Evolutionary conservation across 2,888 invertebrate species (phyloP).

Genomic region (Hymenopus coronatus): DNA sequence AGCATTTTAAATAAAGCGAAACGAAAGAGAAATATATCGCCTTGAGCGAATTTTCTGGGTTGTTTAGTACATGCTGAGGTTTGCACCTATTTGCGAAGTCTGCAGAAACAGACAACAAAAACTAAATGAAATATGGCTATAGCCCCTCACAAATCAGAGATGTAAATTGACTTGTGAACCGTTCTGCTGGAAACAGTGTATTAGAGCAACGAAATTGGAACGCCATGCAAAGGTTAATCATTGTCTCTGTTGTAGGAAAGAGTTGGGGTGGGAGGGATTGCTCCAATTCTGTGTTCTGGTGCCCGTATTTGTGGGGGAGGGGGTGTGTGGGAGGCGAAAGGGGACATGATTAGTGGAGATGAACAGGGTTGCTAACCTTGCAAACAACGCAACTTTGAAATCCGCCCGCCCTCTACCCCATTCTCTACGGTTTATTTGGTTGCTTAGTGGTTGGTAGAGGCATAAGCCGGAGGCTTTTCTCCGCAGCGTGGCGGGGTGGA

Average conservation of each 20-base stretch:
- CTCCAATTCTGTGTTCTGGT: background rate
- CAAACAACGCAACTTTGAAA: background rate
- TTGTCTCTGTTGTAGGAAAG: background rate
- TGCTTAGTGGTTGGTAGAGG: background rate
- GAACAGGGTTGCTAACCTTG: background rate
- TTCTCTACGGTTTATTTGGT: background rate
- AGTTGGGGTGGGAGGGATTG: background rate
- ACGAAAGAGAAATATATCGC: background rate
- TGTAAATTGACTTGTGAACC: slow-evolving; percentile 1
- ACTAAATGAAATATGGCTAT: background rate
- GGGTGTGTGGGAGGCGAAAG: background rate
- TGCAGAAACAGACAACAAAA: background rate
- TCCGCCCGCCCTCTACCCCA: background rate
- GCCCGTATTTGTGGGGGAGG: background rate
- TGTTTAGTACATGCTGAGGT: background rate
- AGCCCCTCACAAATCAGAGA: slow-evolving; percentile 3
- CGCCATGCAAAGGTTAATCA: slow-evolving; percentile 11
- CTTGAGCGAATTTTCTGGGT: background rate
- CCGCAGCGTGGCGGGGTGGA: background rate
- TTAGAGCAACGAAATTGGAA: slow-evolving; percentile 4
- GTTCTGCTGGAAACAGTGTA: background rate
- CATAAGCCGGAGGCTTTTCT: slow-evolving; percentile 4
- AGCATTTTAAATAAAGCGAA: background rate
- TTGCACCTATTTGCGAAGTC: background rate
- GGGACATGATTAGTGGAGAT: background rate